These are phyloP conservation scores for Scylla paramamosain DNA, from an alignment of 1,140 invertebrate genomes.

Conservation along the genomic window DNA sequence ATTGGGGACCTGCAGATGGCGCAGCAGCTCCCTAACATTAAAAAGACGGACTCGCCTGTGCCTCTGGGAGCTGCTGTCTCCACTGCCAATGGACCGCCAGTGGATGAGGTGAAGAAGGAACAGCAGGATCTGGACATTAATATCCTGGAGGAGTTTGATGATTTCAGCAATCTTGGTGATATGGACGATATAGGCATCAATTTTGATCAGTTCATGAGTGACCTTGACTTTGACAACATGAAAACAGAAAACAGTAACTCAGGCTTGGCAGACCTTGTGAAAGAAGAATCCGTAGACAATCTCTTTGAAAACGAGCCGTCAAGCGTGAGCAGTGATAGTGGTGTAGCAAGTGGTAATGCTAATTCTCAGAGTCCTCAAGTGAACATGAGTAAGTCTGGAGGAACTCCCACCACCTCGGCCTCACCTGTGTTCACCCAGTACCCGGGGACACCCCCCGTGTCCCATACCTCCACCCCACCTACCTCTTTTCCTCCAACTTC, in stretches of 20 bases:
- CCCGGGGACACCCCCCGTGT: constrained; percentile 77
- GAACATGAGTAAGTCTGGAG: constrained; percentile 57
- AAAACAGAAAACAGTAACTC: constrained; percentile 74
- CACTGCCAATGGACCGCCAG: constrained; percentile 46
- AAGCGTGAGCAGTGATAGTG: constrained; percentile 77
- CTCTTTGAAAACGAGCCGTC: constrained; percentile 75
- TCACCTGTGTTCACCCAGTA: constrained; percentile 78
- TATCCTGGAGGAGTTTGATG: constrained; percentile 68
- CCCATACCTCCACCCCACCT: constrained; percentile 77
- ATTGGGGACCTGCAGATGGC: constrained; percentile 74
- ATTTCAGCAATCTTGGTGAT: constrained; percentile 71
- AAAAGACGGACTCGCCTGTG: constrained; percentile 72
- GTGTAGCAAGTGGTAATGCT: constrained; percentile 74
- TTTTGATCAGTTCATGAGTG: constrained; percentile 75
- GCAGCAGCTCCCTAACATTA: constrained; percentile 72
- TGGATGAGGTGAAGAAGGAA: constrained; percentile 69
- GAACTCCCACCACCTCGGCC: constrained; percentile 63
- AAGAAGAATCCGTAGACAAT: constrained; percentile 74
- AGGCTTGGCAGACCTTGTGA: constrained; percentile 68
- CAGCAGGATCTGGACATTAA: constrained; percentile 64
- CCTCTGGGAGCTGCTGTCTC: constrained; percentile 58
- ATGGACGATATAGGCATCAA: constrained; percentile 74
- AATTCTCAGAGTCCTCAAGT: constrained; percentile 73
- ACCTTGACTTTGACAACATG: constrained; percentile 75
- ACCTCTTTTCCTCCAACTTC: constrained; percentile 75